Conservation (phyloP, 2,797 vertebrate species). For the Tamandua tetradactyla region DNA sequence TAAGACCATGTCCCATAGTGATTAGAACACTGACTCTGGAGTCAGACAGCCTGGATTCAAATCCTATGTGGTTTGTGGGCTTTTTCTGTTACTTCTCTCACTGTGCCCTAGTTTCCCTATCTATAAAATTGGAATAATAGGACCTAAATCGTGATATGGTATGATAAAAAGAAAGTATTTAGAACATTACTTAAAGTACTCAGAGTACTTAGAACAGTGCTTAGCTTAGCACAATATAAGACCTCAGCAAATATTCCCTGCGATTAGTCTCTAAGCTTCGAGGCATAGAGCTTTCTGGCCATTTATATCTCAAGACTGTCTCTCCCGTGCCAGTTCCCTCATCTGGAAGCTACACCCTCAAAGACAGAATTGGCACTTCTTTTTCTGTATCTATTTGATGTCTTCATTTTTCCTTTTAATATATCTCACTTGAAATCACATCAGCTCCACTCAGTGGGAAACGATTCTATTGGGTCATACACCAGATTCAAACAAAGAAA, state of each 20-base stretch:
- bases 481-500: conserved; percentile 57
- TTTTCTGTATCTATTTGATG: background rate
- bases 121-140: background rate
- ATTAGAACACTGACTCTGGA: background rate
- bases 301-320: background rate
- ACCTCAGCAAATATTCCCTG: background rate
- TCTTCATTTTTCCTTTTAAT: conserved; percentile 39
- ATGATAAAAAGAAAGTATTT: background rate
- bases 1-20: background rate
- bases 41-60: background rate
- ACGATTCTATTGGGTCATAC: conserved; percentile 58
- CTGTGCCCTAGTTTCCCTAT: no score
- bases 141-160: background rate
- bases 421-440: conserved; percentile 49
- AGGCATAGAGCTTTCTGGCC: background rate
- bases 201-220: background rate
- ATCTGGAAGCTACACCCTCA: background rate
- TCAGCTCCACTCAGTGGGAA: conserved; percentile 46
- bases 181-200: background rate
- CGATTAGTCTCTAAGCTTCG: background rate
- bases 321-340: background rate
- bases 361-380: conserved; percentile 39
- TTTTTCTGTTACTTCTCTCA: background rate
- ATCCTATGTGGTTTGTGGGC: background rate
- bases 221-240: no score